These are phyloP conservation scores for Crepidodera aurea DNA, from an alignment of 2,888 invertebrate species.

Conservation along the genomic window DNA sequence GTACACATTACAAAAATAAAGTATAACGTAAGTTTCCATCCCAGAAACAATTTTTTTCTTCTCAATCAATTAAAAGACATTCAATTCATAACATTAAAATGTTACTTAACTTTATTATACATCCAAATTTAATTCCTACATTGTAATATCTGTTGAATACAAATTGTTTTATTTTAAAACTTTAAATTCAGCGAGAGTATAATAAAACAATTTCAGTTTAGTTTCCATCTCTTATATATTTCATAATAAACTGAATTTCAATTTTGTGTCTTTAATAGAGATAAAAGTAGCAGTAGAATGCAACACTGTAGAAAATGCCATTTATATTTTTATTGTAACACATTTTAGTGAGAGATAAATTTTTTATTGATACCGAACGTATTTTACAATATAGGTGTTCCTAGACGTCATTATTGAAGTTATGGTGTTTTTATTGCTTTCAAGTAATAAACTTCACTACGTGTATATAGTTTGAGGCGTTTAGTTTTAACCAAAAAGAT, in stretches of 20 bases:
- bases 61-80: no score
- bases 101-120: no score
- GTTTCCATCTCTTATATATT: background rate
- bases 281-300: slow-evolving; percentile 29
- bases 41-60: no score
- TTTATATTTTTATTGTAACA: slow-evolving; percentile 40
- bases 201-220: no score
- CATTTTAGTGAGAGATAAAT: slow-evolving; percentile 40
- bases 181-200: no score
- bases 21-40: no score
- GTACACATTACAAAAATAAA: no score
- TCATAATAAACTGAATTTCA: slow-evolving; percentile 8
- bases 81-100: no score
- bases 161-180: no score
- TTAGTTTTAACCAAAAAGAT: slow-evolving; percentile 9
- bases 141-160: no score
- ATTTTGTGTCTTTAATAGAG: slow-evolving; percentile 15
- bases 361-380: slow-evolving; percentile 35
- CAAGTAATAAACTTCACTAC: slow-evolving; percentile 25
- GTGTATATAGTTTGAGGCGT: slow-evolving; percentile 2
- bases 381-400: slow-evolving; percentile 29
- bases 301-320: slow-evolving; percentile 38
- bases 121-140: no score
- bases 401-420: slow-evolving; percentile 29
- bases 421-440: slow-evolving; percentile 25